Evolutionary conservation across 2,888 invertebrate genomes (phyloP), one percentile per base, ranked within the genome.

Genomic region (Cephus runcator): DNA sequence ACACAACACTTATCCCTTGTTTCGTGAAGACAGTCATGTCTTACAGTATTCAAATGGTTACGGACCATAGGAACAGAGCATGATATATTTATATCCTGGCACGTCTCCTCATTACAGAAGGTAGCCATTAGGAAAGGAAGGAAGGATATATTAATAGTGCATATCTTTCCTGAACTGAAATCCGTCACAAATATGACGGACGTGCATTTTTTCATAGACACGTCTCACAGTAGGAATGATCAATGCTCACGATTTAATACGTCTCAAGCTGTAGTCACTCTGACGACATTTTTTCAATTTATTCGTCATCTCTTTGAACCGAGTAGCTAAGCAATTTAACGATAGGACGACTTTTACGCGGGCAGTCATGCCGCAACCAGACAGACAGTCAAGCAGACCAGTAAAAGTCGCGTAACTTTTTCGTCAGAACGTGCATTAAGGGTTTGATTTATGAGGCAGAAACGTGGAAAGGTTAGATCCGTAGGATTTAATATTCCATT

Each of bases 311-410:
- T 56, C 23, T 23, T 56, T 56, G 56, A 56, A 56, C 23, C 23
- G 23, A 56, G 56, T 9, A 56, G 23, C 56, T 23, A 23, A 56
- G 56, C 56, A 56, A 56, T 23, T 23, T 56, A 56, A 56, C 56
- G 23, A 56, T 23, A 15, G 56, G 23, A 56, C 23, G 56, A 56
- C 23, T 56, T 23, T 9, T 56, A 56, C 9, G 9, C 56, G 0
- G 23, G 23, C 69, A 69, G 56, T 40, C 35, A 76, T 73, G 76
- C 76, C 69, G 34, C 78, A 73, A 73, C 76, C 69, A 75, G 73
- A 69, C 69, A 68, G 69, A 76, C 73, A 33, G 71, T 75, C 33
- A 36, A 69, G 36, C 69, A 76, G 76, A 9, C 23, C 15, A 23
- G 56, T 56, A 34, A 71, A 34, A 34, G 71, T 71, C 71, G 33